phyloP scores from a whole-genome alignment of 2,113 vertebrate species.

The Capreolus pygargus region DNA sequence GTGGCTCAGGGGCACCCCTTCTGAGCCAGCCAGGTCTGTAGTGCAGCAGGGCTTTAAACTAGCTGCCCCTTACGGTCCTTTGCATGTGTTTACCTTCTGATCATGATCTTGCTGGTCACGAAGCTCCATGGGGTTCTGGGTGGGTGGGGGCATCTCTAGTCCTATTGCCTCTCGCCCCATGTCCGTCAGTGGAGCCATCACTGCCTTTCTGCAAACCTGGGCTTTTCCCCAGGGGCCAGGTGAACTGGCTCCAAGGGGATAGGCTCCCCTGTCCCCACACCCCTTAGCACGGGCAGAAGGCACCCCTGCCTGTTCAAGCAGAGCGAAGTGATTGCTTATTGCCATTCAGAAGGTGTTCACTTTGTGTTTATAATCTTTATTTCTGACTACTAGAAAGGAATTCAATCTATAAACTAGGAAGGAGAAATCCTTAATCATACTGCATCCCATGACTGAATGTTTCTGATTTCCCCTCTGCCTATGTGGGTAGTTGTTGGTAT shows the following conservation, averaged over 20 bases:
- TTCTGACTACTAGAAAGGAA: neutral
- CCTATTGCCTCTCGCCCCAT: neutral
- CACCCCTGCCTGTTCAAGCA: neutral
- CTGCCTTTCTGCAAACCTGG: neutral
- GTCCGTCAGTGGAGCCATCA: neutral
- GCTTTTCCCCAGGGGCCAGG: neutral
- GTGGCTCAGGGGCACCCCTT: neutral
- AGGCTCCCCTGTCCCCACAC: neutral
- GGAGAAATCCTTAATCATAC: neutral
- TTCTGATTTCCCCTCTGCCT: neutral
- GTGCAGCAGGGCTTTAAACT: neutral
- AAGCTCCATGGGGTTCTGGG: neutral
- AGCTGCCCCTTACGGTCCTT: neutral
- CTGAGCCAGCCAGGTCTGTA: neutral
- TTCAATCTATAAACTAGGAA: neutral
- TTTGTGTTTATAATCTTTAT: neutral
- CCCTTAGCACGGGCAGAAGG: fast-evolving
- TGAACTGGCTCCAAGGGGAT: neutral
- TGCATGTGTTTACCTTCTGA: neutral
- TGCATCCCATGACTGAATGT: neutral
- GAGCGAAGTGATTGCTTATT: neutral
- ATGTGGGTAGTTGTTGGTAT: neutral
- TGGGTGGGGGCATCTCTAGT: neutral
- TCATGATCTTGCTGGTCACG: neutral
- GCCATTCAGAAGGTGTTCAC: neutral